Evolutionary conservation across 2,888 invertebrate genomes (phyloP).

Genomic region (Crocallis elinguaria): DNA sequence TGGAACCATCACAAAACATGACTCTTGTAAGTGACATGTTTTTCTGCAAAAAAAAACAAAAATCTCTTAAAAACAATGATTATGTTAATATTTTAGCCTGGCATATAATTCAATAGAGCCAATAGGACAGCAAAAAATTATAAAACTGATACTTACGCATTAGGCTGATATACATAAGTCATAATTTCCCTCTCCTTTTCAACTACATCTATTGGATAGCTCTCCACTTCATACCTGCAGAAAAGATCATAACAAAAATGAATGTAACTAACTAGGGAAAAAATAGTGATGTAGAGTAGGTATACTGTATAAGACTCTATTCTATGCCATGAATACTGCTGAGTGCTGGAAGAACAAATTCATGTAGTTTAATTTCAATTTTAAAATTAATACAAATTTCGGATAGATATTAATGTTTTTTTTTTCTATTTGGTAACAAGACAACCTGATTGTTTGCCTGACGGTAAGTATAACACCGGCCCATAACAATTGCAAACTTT

Average conservation of each 20-base stretch:
- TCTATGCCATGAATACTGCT: no score
- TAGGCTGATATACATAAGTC: conserved; percentile 88
- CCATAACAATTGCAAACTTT: no score
- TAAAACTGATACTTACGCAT: conserved; percentile 72
- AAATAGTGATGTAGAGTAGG: no score
- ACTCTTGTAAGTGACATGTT: conserved; percentile 70
- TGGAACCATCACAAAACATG: conserved; percentile 77
- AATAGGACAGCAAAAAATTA: no score
- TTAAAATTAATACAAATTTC: no score
- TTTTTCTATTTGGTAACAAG: no score
- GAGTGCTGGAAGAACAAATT: no score
- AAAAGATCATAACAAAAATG: not conserved
- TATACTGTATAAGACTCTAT: no score
- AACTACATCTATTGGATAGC: conserved; percentile 88
- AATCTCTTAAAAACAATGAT: not conserved
- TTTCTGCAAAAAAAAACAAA: conserved; percentile 56
- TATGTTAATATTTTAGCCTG: not conserved
- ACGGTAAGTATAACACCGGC: no score
- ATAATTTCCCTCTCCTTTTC: conserved; percentile 93
- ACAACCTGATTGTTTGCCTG: no score
- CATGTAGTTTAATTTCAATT: no score
- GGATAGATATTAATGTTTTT: no score
- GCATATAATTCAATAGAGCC: not conserved
- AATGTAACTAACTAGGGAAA: not conserved
- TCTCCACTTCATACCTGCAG: conserved; percentile 81